A percentile compares a stretch with the other conserved stretches of the same genome.
Conservation (phyloP, 2,797 vertebrate genomes). For the Gallinago nigripennis region DNA sequence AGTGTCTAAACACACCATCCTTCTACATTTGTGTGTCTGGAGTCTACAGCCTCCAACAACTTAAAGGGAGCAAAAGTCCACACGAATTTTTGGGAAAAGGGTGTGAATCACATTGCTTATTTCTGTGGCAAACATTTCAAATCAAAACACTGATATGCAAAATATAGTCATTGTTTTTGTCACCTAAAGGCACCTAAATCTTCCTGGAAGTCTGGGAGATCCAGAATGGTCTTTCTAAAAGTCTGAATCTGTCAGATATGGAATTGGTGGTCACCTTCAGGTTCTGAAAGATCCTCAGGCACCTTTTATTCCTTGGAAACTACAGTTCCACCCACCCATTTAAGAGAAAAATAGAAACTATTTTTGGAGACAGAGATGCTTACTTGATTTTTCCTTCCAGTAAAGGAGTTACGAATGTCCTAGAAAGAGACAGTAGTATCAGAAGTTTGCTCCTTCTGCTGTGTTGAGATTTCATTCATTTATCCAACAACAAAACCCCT, state of each 20-base stretch:
- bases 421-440: not conserved
- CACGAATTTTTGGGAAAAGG: not conserved
- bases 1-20: not conserved
- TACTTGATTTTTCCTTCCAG: not conserved
- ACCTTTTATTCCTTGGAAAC: not conserved
- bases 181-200: not conserved
- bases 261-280: not conserved
- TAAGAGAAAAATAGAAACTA: not conserved
- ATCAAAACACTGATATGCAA: not conserved
- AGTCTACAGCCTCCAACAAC: not conserved
- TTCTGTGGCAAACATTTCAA: not conserved
- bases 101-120: not conserved
- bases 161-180: not conserved
- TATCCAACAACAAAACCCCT: not conserved
- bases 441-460: not conserved
- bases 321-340: fast-evolving
- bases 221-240: not conserved
- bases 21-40: not conserved
- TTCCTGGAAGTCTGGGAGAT: not conserved
- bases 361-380: not conserved
- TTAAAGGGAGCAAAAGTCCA: not conserved
- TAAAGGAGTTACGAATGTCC: not conserved
- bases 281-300: not conserved
- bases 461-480: not conserved
- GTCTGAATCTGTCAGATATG: not conserved